phyloP scores from a whole-genome alignment of 2,113 vertebrate species.

The Anser brachyrhynchus region DNA sequence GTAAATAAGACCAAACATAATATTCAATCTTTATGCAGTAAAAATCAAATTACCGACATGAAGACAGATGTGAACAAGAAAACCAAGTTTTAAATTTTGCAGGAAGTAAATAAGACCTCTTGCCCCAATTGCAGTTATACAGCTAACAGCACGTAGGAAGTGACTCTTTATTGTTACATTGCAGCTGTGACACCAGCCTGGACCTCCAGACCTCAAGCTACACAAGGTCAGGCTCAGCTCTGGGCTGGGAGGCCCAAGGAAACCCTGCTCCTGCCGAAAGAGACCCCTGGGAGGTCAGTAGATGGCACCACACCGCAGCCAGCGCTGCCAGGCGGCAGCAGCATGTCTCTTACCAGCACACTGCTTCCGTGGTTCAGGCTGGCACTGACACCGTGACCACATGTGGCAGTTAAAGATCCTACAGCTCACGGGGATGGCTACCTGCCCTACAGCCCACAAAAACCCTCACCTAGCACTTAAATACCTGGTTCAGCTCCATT shows the following conservation, averaged over 20 bases:
- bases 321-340: not conserved
- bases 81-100: constrained; percentile 54
- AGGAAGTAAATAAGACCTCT: constrained; percentile 70
- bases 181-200: constrained; percentile 38
- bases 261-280: constrained; percentile 55
- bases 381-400: constrained; percentile 45
- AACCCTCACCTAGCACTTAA: not conserved
- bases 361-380: not conserved
- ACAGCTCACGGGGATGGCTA: not conserved
- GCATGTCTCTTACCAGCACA: not conserved
- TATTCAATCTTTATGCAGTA: constrained; percentile 66
- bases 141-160: not conserved
- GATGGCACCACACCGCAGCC: constrained; percentile 36
- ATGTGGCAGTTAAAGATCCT: constrained; percentile 57
- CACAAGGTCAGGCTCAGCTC: constrained; percentile 55
- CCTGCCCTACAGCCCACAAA: not conserved
- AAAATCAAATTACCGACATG: constrained; percentile 70
- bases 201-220: constrained; percentile 56
- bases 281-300: constrained; percentile 68
- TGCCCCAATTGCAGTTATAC: constrained; percentile 44
- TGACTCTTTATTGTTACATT: not conserved
- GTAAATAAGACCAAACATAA: constrained; percentile 72
- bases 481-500: not conserved
- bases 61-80: constrained; percentile 78
- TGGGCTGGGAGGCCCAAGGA: constrained; percentile 56